phyloP scores from a whole-genome alignment of 2,113 vertebrate genomes.

The Phrynocephalus versicolor region DNA sequence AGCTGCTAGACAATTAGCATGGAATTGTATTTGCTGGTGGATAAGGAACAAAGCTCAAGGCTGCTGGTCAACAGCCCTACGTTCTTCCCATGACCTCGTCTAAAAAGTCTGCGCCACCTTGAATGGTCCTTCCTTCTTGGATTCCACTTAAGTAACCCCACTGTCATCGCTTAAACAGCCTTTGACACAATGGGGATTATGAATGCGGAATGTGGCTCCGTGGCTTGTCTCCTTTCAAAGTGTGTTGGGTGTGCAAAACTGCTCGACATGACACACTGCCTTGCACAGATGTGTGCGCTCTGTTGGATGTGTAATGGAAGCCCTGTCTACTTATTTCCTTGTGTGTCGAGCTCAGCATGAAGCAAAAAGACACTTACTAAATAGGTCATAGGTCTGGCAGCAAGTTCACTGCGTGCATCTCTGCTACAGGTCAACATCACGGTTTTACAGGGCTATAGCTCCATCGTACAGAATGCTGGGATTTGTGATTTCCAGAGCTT shows the following conservation, averaged over 20 bases:
- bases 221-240: too few species aligned
- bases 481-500: too few species aligned
- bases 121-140: not conserved
- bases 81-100: not conserved
- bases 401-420: not conserved
- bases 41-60: not conserved
- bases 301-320: not conserved
- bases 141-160: not conserved
- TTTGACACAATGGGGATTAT: not conserved
- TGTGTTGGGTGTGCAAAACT: not conserved
- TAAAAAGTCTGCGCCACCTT: too few species aligned
- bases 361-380: not conserved
- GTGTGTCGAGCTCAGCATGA: not conserved
- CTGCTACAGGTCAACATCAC: too few species aligned
- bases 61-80: not conserved
- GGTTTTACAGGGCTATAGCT: too few species aligned
- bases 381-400: not conserved
- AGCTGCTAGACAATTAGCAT: not conserved
- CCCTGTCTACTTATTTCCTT: not conserved
- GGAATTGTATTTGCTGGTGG: not conserved
- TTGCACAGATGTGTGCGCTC: not conserved
- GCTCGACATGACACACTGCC: too few species aligned
- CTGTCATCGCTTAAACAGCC: not conserved
- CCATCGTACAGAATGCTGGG: too few species aligned
- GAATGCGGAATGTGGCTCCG: not conserved